Base-by-base conservation (phyloP, 2,888 invertebrate genomes). In the Nomada ruficornis region DNA sequence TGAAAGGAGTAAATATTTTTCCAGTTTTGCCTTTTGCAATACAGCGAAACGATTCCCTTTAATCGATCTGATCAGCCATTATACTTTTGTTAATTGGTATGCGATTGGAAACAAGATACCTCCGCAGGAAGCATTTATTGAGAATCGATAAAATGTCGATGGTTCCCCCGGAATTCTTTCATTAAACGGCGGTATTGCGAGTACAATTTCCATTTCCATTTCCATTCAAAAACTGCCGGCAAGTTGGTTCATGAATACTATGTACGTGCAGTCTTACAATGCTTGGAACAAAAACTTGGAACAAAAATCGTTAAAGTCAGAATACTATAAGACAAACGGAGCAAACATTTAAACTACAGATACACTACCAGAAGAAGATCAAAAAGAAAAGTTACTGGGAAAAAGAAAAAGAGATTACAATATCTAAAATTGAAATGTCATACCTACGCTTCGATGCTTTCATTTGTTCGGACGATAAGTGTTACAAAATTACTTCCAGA, bases 141-240 rank as follows among this genome's bases (percentile, higher is more conserved):
- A 50, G 26, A 55, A 68, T 75, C 78, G 78, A 78, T 78, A 75
- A 9, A 50, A 42, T 54, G 26, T 18, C 50, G 62, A 68, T 54
- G 26, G 2, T 68, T 18, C 70, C 47, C 52, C 18, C 71, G 29
- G 71, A 65, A 64, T 65, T 64, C 72, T 77, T 72, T 77, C 44
- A 64, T 64, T 57, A 63, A 70, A 71, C 63, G 52, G 4, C n/a
- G 44, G 20, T 63, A 47, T 63, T 62, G 71, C 70, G 44, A 55
- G 23, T 47, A 62, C 62, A n/a, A 75, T 75, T 60, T 75, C 60
- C 72, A 75, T 75, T 60, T 69, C 60, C 72, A 75, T 75, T 60
- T 75, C 52, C 72, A 23, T 76, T 47, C 23, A 44, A n/a, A 55
- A 44, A 26, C 72, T 26, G 9, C 15, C n/a, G 15, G 18, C 18